Evolutionary conservation across 2,797 vertebrate genomes (phyloP).

Genomic region (Bradypus variegatus): DNA sequence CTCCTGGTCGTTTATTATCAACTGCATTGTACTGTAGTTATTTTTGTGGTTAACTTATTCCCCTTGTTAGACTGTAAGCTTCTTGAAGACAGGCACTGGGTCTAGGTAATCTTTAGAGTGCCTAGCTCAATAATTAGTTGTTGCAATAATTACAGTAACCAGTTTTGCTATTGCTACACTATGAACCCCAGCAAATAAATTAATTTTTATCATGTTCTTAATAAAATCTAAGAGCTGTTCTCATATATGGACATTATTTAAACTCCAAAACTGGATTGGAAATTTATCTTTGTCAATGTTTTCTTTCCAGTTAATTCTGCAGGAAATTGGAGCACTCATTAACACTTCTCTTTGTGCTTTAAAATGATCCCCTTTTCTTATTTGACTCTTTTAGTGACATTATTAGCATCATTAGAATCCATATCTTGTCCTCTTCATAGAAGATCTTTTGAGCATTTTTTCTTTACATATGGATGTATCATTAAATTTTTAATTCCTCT

Average conservation of each 20-base stretch:
- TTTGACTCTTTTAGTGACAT: background rate
- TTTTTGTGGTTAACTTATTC: constrained; percentile 18
- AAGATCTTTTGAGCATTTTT: constrained; percentile 3
- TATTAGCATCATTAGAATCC: constrained; percentile 15
- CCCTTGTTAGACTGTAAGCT: background rate
- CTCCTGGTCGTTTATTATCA: background rate
- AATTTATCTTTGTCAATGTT: constrained; percentile 25
- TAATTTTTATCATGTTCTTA: background rate
- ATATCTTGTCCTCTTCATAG: background rate
- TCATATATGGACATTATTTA: constrained; percentile 1
- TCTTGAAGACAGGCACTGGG: background rate
- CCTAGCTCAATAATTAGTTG: background rate
- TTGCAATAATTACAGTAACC: background rate
- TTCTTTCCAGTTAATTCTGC: constrained; percentile 25
- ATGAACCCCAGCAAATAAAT: background rate
- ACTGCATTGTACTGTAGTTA: background rate
- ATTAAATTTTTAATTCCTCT: constrained; percentile 24
- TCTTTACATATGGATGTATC: background rate
- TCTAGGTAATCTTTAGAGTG: background rate
- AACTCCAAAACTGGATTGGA: background rate
- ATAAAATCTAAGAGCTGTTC: background rate
- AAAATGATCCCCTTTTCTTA: background rate
- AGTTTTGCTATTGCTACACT: background rate
- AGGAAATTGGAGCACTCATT: background rate
- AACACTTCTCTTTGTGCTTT: background rate